phyloP scores from a whole-genome alignment of 2,888 invertebrate genomes.

The Lottia gigantea region DNA sequence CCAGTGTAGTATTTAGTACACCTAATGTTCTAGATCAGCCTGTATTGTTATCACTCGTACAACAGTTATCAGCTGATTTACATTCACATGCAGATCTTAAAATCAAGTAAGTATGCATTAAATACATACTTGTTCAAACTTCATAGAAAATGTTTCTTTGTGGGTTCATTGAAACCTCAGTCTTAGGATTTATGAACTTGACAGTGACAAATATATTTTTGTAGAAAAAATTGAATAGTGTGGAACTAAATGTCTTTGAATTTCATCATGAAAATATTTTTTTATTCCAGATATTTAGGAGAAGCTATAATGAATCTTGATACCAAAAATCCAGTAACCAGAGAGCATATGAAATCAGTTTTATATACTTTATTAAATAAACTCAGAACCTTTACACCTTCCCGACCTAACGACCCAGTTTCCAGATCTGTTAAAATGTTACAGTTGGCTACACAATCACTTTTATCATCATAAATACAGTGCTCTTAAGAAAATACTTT shows the following conservation, averaged over 20 bases:
- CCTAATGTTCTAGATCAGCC: slow-evolving; percentile 85
- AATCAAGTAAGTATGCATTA: slow-evolving; percentile 74
- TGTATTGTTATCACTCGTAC: slow-evolving; percentile 90
- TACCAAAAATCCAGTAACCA: slow-evolving; percentile 79
- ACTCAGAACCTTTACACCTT: slow-evolving; percentile 70
- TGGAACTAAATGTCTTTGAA: not conserved
- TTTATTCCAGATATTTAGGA: slow-evolving; percentile 79
- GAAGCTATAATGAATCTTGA: slow-evolving; percentile 88
- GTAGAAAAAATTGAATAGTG: too few relatives aligned
- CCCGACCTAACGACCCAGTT: slow-evolving; percentile 77
- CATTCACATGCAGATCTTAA: slow-evolving; percentile 85
- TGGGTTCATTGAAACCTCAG: not conserved
- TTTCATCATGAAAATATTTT: not conserved
- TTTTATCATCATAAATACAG: slow-evolving; percentile 26
- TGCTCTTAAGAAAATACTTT: too few relatives aligned
- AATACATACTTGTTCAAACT: not conserved
- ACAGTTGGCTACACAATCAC: slow-evolving; percentile 74
- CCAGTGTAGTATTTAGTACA: slow-evolving; percentile 79
- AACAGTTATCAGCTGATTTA: slow-evolving; percentile 92
- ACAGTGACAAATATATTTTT: too few relatives aligned
- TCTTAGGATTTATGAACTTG: too few relatives aligned
- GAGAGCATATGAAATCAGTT: slow-evolving; percentile 85
- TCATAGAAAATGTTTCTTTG: too few relatives aligned
- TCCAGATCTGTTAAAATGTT: slow-evolving; percentile 78
- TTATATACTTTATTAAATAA: slow-evolving; percentile 81